These are phyloP conservation scores for Lota lota DNA, from an alignment of 2,113 vertebrate species.

Conservation along the genomic window DNA sequence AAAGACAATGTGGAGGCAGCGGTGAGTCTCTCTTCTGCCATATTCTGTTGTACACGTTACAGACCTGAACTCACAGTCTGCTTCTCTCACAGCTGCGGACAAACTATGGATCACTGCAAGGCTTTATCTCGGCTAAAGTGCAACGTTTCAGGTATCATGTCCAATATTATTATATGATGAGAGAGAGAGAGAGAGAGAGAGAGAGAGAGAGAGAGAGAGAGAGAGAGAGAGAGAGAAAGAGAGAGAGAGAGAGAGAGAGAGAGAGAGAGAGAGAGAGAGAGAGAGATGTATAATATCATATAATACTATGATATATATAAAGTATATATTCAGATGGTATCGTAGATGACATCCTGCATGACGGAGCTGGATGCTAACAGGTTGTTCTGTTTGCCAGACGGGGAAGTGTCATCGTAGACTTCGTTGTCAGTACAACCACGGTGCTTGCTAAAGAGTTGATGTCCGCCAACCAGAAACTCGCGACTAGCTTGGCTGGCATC, in stretches of 20 bases:
- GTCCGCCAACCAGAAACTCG: constrained; percentile 22
- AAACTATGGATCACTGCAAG: constrained; percentile 16
- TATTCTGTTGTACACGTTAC: neutral
- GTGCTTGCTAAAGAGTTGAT: neutral
- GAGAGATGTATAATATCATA: neutral
- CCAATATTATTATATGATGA: no score
- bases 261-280: no score
- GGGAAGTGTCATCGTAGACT: constrained; percentile 61
- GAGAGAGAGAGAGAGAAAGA: no score
- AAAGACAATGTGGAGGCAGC: neutral
- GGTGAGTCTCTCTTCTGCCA: constrained; percentile 32
- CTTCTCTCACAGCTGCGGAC: constrained; percentile 23
- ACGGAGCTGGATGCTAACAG: no score
- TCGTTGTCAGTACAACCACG: constrained; percentile 21
- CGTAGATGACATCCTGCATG: no score
- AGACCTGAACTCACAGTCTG: neutral
- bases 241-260: no score
- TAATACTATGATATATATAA: no score
- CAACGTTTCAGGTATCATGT: constrained; percentile 44
- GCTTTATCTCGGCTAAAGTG: constrained; percentile 16
- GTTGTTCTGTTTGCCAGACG: constrained; percentile 34
- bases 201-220: no score
- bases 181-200: no score
- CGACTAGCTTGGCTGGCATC: accelerated
- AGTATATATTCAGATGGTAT: neutral